A percentile compares a stretch with the other conserved stretches of the same genome.
phyloP scores from a whole-genome alignment of 2,797 vertebrate species.

The Melanotaenia boesemani region DNA sequence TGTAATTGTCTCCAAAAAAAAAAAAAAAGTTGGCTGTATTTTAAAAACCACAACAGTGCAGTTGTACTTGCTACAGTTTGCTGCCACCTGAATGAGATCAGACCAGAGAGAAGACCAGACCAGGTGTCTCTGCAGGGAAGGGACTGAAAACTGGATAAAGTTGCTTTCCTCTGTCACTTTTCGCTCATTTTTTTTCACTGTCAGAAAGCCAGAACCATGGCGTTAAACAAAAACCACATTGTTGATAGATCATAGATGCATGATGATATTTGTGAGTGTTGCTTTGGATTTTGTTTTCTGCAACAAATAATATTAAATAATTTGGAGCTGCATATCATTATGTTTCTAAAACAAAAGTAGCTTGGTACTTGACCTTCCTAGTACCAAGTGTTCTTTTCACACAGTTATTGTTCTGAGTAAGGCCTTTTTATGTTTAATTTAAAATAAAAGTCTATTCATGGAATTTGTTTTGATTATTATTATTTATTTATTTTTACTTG shows the following conservation, averaged over 20 bases:
- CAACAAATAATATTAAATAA: too few relatives aligned
- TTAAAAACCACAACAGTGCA: too few relatives aligned
- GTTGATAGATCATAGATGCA: background rate
- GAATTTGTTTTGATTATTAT: too few relatives aligned
- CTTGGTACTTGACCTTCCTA: background rate
- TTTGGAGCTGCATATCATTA: background rate
- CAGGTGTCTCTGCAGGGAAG: constrained; percentile 32
- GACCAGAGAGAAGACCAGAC: constrained; percentile 26
- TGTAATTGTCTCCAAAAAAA: too few relatives aligned
- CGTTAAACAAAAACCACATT: background rate
- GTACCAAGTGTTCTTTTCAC: background rate
- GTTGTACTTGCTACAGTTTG: too few relatives aligned
- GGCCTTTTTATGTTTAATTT: background rate
- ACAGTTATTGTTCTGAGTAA: background rate
- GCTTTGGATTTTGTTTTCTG: too few relatives aligned
- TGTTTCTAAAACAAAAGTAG: background rate
- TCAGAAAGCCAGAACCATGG: constrained; percentile 26
- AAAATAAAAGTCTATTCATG: too few relatives aligned
- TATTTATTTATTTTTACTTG: too few relatives aligned
- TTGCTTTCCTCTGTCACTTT: constrained; percentile 20
- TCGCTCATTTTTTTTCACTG: constrained; percentile 10
- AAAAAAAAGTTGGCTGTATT: too few relatives aligned
- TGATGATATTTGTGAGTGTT: too few relatives aligned
- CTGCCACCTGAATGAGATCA: constrained; percentile 2
- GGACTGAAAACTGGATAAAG: constrained; percentile 10